Percentiles rank a stretch among this genome's conserved stretches.
Evolutionary conservation across 2,888 invertebrate genomes (phyloP).

Genomic region (Ellobium chinense): DNA sequence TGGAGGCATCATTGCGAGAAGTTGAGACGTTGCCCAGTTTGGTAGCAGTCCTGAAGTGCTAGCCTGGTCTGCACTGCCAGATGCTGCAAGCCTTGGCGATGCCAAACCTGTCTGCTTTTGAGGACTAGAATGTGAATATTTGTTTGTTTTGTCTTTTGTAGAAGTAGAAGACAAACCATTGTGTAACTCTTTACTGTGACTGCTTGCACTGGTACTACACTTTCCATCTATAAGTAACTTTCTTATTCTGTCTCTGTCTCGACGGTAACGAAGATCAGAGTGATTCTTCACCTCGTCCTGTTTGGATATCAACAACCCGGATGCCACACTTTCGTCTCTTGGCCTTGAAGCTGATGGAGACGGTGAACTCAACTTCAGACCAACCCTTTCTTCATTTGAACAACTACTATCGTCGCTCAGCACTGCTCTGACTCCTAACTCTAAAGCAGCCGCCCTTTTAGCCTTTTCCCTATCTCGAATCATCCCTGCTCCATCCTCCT

Average conservation of each 20-base stretch:
- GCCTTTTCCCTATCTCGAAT: conserved; percentile 14
- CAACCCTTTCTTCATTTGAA: conserved; percentile 14
- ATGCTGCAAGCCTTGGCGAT: neutral
- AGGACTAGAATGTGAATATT: neutral
- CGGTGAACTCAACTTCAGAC: neutral
- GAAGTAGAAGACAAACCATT: neutral
- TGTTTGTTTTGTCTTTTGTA: neutral
- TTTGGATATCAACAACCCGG: neutral
- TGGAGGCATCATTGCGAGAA: conserved; percentile 34
- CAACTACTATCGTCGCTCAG: conserved; percentile 34
- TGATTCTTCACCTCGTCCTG: neutral
- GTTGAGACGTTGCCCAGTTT: conserved; percentile 32
- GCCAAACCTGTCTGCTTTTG: neutral
- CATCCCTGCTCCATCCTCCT: conserved; percentile 13
- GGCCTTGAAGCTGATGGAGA: neutral
- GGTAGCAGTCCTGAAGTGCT: conserved; percentile 3
- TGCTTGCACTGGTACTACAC: neutral
- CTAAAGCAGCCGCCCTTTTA: neutral
- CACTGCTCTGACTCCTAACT: neutral
- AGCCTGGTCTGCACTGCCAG: neutral
- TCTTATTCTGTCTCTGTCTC: neutral
- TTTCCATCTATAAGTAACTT: neutral
- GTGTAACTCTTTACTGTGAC: neutral
- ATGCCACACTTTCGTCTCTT: neutral
- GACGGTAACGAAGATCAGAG: neutral